These are phyloP conservation scores for Callocephalon fimbriatum DNA, from an alignment of 2,113 vertebrate genomes.

Conservation along the genomic window DNA sequence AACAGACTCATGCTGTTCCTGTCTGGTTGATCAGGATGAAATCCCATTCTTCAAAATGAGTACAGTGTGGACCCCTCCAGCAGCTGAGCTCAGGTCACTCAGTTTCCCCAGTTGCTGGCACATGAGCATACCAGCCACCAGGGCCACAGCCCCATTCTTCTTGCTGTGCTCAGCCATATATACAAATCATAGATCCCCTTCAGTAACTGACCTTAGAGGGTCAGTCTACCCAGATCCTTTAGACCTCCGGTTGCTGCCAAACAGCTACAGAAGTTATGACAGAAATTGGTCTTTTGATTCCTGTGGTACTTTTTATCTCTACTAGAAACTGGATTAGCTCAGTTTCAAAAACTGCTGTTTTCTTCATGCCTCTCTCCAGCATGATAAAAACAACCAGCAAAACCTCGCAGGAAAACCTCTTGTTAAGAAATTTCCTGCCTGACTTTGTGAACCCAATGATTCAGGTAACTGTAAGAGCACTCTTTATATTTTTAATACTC, in stretches of 20 bases:
- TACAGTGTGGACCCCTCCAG: background rate
- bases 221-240: background rate
- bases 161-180: background rate
- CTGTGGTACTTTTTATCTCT: background rate
- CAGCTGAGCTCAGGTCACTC: background rate
- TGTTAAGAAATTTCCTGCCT: background rate
- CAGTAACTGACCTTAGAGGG: background rate
- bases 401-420: background rate
- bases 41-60: background rate
- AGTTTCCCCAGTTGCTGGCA: background rate
- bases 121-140: too few species aligned
- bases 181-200: fast-evolving
- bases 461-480: background rate
- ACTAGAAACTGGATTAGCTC: slow-evolving; percentile 40
- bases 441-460: background rate
- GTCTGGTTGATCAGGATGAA: background rate
- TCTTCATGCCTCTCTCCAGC: background rate
- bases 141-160: background rate
- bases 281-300: background rate
- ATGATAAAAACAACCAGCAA: background rate
- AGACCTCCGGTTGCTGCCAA: background rate
- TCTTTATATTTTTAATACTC: background rate
- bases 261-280: background rate
- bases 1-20: background rate
- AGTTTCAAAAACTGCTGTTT: background rate